phyloP scores from a whole-genome alignment of 1,140 invertebrate species.

The Centruroides vittatus region DNA sequence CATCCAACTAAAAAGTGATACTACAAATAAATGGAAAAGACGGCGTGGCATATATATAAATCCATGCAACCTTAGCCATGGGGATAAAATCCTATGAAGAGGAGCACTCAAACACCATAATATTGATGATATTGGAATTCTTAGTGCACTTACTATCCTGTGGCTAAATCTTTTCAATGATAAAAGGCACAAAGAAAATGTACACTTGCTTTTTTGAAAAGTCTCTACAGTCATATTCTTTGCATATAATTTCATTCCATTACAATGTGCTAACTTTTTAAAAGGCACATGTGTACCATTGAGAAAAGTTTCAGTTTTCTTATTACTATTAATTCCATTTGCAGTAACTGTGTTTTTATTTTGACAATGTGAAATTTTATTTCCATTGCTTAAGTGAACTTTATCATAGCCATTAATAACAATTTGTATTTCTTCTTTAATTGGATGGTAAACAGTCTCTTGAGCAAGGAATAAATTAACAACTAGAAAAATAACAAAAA shows the following conservation, averaged over 20 bases:
- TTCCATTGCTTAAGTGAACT: neutral
- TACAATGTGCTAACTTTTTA: neutral
- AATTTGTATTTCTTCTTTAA: neutral
- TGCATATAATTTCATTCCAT: too few species aligned
- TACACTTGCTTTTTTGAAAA: too few species aligned
- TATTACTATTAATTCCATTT: too few species aligned
- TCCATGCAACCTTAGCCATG: slow-evolving; percentile 16
- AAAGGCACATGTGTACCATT: neutral
- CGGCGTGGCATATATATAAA: slow-evolving; percentile 25
- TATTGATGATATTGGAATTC: too few species aligned
- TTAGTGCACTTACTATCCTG: too few species aligned
- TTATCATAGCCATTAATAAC: neutral
- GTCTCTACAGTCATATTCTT: too few species aligned
- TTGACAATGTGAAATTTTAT: neutral
- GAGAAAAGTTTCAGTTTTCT: neutral
- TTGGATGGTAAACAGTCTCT: slow-evolving; percentile 13
- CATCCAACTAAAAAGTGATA: slow-evolving; percentile 26
- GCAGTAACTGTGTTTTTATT: too few species aligned
- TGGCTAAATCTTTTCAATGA: too few species aligned
- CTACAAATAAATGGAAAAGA: slow-evolving; percentile 26
- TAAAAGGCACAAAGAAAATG: too few species aligned
- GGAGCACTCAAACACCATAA: neutral
- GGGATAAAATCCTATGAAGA: neutral
- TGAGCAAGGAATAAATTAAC: slow-evolving; percentile 19
- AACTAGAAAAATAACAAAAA: slow-evolving; percentile 17